Percentiles rank a stretch among this genome's conserved stretches.
Evolutionary conservation across 2,797 vertebrate genomes (phyloP).

Genomic region (Carcharodon carcharias): DNA sequence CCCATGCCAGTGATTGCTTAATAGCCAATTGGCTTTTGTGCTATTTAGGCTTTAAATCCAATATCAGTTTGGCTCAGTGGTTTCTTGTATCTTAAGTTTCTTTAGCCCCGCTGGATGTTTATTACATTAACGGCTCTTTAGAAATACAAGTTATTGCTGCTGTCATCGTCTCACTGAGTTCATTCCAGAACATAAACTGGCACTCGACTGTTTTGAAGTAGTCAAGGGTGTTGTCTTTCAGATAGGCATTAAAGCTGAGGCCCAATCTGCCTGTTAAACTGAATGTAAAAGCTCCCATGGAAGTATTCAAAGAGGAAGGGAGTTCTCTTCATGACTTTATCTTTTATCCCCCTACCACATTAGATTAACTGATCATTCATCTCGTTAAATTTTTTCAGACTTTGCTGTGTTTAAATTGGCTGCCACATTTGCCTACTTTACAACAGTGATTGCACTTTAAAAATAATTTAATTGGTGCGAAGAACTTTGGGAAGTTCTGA

Average conservation of each 20-base stretch:
- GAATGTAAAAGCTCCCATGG: neutral
- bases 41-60: neutral
- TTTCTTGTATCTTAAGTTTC: neutral
- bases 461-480: neutral
- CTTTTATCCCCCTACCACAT: neutral
- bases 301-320: neutral
- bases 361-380: neutral
- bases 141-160: neutral
- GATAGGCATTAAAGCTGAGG: neutral
- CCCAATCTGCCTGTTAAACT: neutral
- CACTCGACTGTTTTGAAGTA: neutral
- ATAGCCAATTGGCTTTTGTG: neutral
- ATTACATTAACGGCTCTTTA: neutral
- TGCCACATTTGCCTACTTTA: neutral
- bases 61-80: neutral
- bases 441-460: neutral
- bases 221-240: neutral
- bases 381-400: no score
- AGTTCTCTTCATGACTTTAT: neutral
- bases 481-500: neutral
- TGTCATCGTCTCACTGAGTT: neutral
- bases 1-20: neutral
- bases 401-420: neutral
- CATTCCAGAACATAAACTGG: neutral
- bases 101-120: neutral